Evolutionary conservation across 2,113 vertebrate genomes (phyloP).

Genomic region (Dipodomys ordii): DNA sequence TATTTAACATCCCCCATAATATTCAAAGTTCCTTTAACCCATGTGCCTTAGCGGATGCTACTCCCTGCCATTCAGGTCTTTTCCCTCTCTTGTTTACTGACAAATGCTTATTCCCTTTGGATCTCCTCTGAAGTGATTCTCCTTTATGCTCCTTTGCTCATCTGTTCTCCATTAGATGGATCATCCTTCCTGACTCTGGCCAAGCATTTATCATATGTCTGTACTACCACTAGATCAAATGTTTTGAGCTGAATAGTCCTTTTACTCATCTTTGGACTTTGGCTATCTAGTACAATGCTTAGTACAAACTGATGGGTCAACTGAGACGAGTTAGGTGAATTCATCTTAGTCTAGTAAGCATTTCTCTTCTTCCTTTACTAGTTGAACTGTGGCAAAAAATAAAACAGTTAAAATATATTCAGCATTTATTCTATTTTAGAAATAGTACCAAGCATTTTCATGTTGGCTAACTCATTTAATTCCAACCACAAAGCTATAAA

Average conservation of each 20-base stretch:
- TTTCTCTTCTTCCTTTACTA: not conserved
- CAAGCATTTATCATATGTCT: not conserved
- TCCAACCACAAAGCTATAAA: not conserved
- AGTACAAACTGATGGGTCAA: not conserved
- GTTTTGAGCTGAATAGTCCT: not conserved
- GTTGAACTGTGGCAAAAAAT: conserved; percentile 1
- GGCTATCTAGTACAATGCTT: not conserved
- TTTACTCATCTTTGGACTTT: not conserved
- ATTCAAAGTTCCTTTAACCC: no score
- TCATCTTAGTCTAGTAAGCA: not conserved
- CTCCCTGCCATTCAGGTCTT: no score
- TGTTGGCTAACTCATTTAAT: not conserved
- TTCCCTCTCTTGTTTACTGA: not conserved
- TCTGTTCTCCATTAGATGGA: not conserved
- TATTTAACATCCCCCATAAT: no score
- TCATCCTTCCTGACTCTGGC: not conserved
- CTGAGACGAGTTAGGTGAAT: not conserved
- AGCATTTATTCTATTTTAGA: not conserved
- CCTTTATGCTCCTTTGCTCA: not conserved
- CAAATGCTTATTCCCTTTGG: not conserved
- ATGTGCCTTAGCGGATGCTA: no score
- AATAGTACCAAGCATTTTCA: not conserved
- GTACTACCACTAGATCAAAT: not conserved
- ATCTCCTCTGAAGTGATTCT: not conserved
- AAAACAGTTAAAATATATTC: conserved; percentile 7